phyloP scores from a whole-genome alignment of 2,797 vertebrate genomes.

The Poecilia gillii region DNA sequence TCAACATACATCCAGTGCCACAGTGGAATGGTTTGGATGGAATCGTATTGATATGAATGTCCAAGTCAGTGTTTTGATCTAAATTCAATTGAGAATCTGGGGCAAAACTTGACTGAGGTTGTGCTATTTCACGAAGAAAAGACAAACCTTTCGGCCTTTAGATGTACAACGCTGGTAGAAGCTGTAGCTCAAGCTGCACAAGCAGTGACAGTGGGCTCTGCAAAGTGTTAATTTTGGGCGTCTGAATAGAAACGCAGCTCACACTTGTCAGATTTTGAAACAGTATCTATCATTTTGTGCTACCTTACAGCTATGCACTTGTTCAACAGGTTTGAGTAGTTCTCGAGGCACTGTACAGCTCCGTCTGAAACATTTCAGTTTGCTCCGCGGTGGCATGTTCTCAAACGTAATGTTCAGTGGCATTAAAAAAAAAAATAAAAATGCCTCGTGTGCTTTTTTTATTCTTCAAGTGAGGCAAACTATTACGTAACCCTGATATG shows the following conservation, averaged over 20 bases:
- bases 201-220: background rate
- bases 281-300: background rate
- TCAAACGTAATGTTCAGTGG: constrained; percentile 33
- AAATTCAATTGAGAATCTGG: background rate
- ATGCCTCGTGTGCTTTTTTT: constrained; percentile 37
- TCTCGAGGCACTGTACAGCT: background rate
- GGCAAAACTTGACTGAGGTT: background rate
- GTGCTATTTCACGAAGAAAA: background rate
- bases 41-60: background rate
- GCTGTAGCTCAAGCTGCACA: background rate
- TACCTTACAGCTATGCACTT: background rate
- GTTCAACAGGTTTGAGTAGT: background rate
- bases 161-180: background rate
- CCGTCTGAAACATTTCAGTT: background rate
- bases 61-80: background rate
- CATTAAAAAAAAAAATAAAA: constrained; percentile 44
- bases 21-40: background rate
- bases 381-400: constrained; percentile 1
- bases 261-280: background rate
- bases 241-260: background rate
- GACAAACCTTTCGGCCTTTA: background rate
- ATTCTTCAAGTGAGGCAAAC: constrained; percentile 21
- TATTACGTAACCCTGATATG: constrained; percentile 55
- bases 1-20: background rate
- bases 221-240: background rate